Conservation (phyloP, 2,113 vertebrate species). For the human region GRCh38 chr5:13965001-13965500, state of each 20-base stretch:
- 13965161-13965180: background rate
- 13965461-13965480: background rate
- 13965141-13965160: background rate
- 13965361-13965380: background rate
- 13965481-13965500: background rate
- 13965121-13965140: rapidly evolving
- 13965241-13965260: background rate
- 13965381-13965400: background rate
- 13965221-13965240: background rate
- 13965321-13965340: background rate
- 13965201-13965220: background rate
- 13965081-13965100: background rate
- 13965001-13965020: background rate
- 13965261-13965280: background rate
- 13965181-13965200: background rate
- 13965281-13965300: background rate
- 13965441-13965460: background rate
- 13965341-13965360: background rate
- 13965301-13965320: background rate
- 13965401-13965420: background rate
- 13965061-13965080: too few species aligned
- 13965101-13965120: background rate
- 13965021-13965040: background rate
- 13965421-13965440: background rate
- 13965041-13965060: background rate